Conservation (phyloP, 2,797 vertebrate genomes). For the Lerista edwardsae region DNA sequence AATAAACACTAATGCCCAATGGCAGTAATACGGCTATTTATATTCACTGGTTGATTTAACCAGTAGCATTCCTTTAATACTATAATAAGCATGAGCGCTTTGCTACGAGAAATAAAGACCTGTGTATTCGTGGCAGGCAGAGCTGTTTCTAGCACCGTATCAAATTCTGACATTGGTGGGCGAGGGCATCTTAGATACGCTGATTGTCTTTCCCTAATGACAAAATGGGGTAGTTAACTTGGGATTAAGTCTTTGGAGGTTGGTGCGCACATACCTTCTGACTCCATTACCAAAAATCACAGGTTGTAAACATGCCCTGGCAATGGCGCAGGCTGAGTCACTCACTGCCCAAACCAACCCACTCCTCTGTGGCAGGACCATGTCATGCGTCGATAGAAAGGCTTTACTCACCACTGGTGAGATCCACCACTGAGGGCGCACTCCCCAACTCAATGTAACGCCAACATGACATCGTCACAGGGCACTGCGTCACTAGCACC, state of each 20-base stretch:
- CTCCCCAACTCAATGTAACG: too few relatives aligned
- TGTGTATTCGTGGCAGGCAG: constrained; percentile 73
- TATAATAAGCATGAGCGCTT: constrained; percentile 83
- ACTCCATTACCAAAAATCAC: background rate
- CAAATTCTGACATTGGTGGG: constrained; percentile 77
- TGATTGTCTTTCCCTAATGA: constrained; percentile 78
- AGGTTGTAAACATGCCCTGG: background rate
- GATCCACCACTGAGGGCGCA: background rate
- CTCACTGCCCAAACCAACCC: background rate
- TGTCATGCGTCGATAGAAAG: background rate
- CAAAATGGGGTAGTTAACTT: constrained; percentile 77
- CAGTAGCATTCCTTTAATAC: constrained; percentile 84
- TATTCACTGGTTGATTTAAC: constrained; percentile 85
- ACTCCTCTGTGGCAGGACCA: background rate
- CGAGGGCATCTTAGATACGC: constrained; percentile 72
- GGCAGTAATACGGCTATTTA: constrained; percentile 86
- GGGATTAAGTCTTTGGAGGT: constrained; percentile 72
- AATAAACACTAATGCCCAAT: constrained; percentile 83
- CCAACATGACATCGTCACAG: too few relatives aligned
- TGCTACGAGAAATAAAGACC: constrained; percentile 71
- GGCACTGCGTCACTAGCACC: too few relatives aligned
- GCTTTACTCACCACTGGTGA: background rate
- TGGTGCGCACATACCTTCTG: constrained; percentile 8
- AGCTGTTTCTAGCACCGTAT: constrained; percentile 78
- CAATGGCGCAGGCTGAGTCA: background rate